A percentile compares a stretch with the other conserved stretches of the same genome.
Evolutionary conservation across 2,888 invertebrate species (phyloP).

Genomic region (Orgyia antiqua): DNA sequence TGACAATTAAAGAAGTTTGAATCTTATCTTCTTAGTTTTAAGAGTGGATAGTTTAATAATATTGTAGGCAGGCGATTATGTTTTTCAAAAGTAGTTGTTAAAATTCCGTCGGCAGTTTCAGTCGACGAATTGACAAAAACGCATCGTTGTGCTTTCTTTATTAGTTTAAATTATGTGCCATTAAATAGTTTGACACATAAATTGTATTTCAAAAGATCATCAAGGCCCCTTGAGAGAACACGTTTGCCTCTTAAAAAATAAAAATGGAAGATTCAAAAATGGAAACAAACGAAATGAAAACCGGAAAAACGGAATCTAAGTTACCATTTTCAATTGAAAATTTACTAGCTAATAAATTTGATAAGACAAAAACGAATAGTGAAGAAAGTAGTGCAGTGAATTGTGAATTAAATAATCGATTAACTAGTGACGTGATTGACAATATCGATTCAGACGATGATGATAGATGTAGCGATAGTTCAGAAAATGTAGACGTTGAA

Average conservation of each 20-base stretch:
- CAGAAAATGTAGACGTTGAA: constrained; percentile 65
- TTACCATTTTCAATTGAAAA: constrained; percentile 66
- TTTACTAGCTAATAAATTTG: constrained; percentile 58
- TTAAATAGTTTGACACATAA: constrained; percentile 18
- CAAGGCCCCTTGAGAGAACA: constrained; percentile 22
- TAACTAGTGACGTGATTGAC: constrained; percentile 33
- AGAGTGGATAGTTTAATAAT: constrained; percentile 13
- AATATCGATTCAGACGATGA: constrained; percentile 47
- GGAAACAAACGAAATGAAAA: constrained; percentile 44
- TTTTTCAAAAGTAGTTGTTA: constrained; percentile 65
- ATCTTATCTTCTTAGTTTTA: constrained; percentile 26
- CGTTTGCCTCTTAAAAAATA: constrained; percentile 15
- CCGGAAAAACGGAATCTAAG: constrained; percentile 47
- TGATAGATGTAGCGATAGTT: constrained; percentile 45
- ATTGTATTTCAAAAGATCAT: constrained; percentile 29
- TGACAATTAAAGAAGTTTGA: constrained; percentile 27
- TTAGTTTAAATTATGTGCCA: constrained; percentile 58
- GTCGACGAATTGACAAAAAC: constrained; percentile 72
- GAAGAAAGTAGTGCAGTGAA: constrained; percentile 28
- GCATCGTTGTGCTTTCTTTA: constrained; percentile 58
- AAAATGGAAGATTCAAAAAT: constrained; percentile 29
- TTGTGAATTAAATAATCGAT: constrained; percentile 20
- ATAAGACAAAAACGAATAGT: constrained; percentile 18
- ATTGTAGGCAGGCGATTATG: constrained; percentile 37
- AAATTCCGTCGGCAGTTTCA: constrained; percentile 59